Base-by-base conservation (phyloP, 2,113 vertebrate species). In the Carettochelys insculpta region DNA sequence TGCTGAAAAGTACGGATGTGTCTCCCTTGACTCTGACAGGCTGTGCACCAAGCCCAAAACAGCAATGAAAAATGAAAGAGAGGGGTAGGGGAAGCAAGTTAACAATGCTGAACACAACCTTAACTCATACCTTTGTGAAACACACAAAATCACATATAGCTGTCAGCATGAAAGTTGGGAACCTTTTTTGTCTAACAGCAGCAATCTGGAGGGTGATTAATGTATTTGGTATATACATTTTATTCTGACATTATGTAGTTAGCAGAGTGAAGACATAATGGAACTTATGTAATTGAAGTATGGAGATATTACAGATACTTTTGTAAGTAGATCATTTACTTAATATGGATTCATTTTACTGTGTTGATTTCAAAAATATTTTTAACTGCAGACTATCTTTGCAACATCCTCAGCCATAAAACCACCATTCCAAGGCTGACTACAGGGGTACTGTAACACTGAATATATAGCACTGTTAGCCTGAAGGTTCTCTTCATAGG, bases 51-150 rank as follows among this genome's bases (percentile, higher is more conserved):
- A 27, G 27, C 27, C 27, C 27, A 9, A 56, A 56, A 29, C 13
- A 56, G 27, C 54, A 56, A 56, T 56, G 25, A 22, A 5, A 31
- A 87, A 5, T 78, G 80, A 7, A 45, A 29, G 38, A 48, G 79
- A 54, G 51, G 79, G 54, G n/a, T 48, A 13, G 20, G 83, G 8
- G 3, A 87, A 71, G 87, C 89, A 82, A 6, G 85, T 75, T 3
- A 52, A 29, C 54, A 56, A 11, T 31, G 54, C 54, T 29, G 56
- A 65, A 52, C 34, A n/a, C 6, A 80, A 5, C 54, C 27, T 86
- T 91, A 68, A 31, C 31, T 71, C 82, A 11, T 77, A 90, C 71
- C 54, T 88, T 79, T 92, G n/a, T 76, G 90, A 89, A 93, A n/a
- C 48, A 86, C 4, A 45, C 89, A 81, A 41, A 50, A 1, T 11